Evolutionary conservation across 92 coral and sea anemone genomes (phyloP).

Genomic region (Epizoanthus stellaris): DNA sequence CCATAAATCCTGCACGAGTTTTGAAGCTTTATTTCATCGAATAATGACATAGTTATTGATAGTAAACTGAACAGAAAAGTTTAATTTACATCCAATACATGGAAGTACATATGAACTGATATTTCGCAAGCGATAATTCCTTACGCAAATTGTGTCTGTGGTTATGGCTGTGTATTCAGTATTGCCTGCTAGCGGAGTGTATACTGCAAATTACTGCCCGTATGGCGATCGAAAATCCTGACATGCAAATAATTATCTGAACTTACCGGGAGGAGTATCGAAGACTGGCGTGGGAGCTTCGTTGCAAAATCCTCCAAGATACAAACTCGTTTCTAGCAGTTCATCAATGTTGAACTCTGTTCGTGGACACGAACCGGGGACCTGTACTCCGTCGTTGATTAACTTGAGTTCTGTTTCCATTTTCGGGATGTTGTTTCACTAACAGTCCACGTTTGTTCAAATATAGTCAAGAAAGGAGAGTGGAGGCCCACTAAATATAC

Average conservation of each 20-base stretch:
- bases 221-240: no score
- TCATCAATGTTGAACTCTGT: slow-evolving; percentile 38
- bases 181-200: neutral
- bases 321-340: slow-evolving; percentile 34
- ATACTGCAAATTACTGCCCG: neutral
- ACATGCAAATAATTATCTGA: neutral
- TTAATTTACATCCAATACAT: no score
- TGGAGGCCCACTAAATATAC: slow-evolving; percentile 31
- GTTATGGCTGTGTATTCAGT: no score
- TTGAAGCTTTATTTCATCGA: no score
- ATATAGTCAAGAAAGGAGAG: slow-evolving; percentile 23
- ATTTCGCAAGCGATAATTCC: neutral
- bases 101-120: neutral
- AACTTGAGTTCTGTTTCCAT: slow-evolving; percentile 46
- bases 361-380: slow-evolving; percentile 35
- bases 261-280: slow-evolving; percentile 42
- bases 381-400: slow-evolving; percentile 31
- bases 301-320: slow-evolving; percentile 46
- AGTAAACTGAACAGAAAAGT: no score
- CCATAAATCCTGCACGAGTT: no score
- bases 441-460: slow-evolving; percentile 32
- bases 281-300: slow-evolving; percentile 40
- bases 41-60: no score
- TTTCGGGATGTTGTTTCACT: slow-evolving; percentile 22
- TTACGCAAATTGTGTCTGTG: no score